Base-by-base conservation (phyloP, 2,113 vertebrate species). In the Haplotaxodon microlepis region DNA sequence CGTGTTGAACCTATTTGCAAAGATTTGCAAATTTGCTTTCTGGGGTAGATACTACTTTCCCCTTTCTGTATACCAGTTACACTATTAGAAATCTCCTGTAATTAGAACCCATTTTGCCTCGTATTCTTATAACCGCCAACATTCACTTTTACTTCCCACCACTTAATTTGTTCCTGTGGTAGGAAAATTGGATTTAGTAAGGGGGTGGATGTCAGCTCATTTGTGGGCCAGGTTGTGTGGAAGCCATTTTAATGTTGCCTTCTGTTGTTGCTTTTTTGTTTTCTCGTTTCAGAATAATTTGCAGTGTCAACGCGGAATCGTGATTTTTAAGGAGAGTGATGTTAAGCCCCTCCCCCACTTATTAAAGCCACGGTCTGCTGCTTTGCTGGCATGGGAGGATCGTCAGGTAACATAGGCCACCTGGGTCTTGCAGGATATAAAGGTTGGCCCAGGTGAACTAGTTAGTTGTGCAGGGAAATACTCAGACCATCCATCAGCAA, bases 21-120 rank as follows among this genome's bases (percentile, higher is more conserved):
- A 69, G 61, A 69, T 38, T 69, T 38, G 3, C 34, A 69, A 34
- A 69, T 38, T 69, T 38, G 1, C 34, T 8, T 21, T 38, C 61
- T 69, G 34, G 1, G 19, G 4, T 3, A 38, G 34, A 38, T 38
- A 69, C 34, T 38, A 0, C 0, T 2, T 13, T 13, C 4, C 34
- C 19, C 7, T 38, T 66, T 38, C 19, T 66, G 19, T 38, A 66
- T 8, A 4, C 7, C 19, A 69, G 61, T 69, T 69, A 69, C 61
- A 38, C 61, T 38, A 69, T 38, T 69, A 69, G 61, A 69, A 69
- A 5, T 5, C 61, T 69, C 61, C 61, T 69, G 61, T 69, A 69
- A 69, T 69, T 69, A 69, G 61, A 69, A 69, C 61, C 19, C 34
- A 8, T 69, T 69, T 69, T 69, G 61, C 61, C 1, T 38, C 3